These are phyloP conservation scores for Drosophila malerkotliana DNA, from an alignment of 1,140 invertebrate species.

Conservation along the genomic window DNA sequence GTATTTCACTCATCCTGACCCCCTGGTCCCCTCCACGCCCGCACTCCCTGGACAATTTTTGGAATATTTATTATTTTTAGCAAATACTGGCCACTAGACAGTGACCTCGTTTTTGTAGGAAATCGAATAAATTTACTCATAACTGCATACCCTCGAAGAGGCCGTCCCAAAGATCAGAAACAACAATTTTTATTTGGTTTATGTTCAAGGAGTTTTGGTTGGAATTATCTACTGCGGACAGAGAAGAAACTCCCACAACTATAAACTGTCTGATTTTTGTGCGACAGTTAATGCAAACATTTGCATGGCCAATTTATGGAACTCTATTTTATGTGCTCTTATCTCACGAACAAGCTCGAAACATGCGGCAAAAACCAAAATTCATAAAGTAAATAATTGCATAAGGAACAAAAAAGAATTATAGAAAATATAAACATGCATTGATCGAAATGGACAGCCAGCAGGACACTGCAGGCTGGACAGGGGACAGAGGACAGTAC, in stretches of 20 bases:
- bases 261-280: conserved; percentile 25
- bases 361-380: conserved; percentile 27
- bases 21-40: not conserved
- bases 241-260: conserved; percentile 18
- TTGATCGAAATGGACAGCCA: conserved; percentile 22
- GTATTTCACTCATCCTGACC: conserved; percentile 9
- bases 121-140: conserved; percentile 17
- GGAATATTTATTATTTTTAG: conserved; percentile 46
- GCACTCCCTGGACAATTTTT: conserved; percentile 21
- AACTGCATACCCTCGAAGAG: conserved; percentile 25
- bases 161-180: conserved; percentile 29
- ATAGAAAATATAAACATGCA: conserved; percentile 38
- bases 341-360: conserved; percentile 49
- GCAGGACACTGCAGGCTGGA: conserved; percentile 5
- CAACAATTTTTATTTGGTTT: conserved; percentile 5
- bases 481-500: not conserved
- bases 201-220: conserved; percentile 22
- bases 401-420: conserved; percentile 43
- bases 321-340: conserved; percentile 60
- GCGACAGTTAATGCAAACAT: conserved; percentile 29
- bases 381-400: conserved; percentile 48
- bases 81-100: conserved; percentile 15
- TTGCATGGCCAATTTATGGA: conserved; percentile 54
- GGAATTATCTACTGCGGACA: conserved; percentile 21
- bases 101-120: conserved; percentile 11